These are phyloP conservation scores for Osmerus eperlanus DNA, from an alignment of 2,113 vertebrate species.

Conservation along the genomic window DNA sequence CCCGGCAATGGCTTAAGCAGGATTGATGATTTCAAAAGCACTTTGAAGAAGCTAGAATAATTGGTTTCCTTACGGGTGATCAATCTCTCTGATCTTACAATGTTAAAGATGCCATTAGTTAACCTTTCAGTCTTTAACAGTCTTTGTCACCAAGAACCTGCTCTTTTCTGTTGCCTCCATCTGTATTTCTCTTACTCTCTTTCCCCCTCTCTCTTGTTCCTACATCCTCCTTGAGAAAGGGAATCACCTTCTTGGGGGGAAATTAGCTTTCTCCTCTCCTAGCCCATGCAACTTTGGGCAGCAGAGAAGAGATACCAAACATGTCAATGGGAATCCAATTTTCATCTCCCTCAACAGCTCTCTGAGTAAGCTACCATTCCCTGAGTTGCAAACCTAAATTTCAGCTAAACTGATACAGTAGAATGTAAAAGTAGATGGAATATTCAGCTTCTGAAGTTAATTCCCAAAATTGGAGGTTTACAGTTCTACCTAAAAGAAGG, in stretches of 20 bases:
- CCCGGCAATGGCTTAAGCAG: neutral
- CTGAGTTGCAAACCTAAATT: conserved; percentile 11
- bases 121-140: conserved; percentile 5
- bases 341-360: neutral
- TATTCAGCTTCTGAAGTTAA: neutral
- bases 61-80: conserved; percentile 14
- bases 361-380: conserved; percentile 4
- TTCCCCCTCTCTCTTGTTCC: neutral
- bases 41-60: conserved; percentile 9
- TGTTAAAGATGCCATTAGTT: conserved; percentile 12
- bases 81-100: conserved; percentile 15
- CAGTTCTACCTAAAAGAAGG: too few species aligned
- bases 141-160: neutral
- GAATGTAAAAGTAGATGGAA: neutral
- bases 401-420: conserved; percentile 3
- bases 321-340: conserved; percentile 15
- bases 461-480: too few species aligned
- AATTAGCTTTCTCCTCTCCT: conserved; percentile 39
- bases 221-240: neutral
- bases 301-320: neutral
- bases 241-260: conserved; percentile 25
- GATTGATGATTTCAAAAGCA: neutral
- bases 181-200: neutral
- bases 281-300: neutral
- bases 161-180: neutral